Evolutionary conservation across 2,888 invertebrate genomes (phyloP).

Genomic region (Spodoptera picta): DNA sequence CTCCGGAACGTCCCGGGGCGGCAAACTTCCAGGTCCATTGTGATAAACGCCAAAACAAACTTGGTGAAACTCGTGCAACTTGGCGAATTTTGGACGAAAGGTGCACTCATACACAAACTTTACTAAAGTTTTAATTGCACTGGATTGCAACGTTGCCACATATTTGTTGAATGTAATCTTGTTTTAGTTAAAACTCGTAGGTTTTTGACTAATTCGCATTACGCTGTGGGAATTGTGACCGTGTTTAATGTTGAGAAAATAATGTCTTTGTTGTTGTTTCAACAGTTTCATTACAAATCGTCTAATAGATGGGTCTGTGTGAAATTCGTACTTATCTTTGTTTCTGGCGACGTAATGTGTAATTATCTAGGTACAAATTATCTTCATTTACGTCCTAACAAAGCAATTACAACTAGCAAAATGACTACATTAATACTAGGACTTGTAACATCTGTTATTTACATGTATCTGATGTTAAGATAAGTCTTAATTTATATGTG

Average conservation of each 20-base stretch:
- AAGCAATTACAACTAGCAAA: conserved; percentile 7
- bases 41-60: conserved; percentile 70
- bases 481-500: neutral
- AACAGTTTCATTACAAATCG: conserved; percentile 16
- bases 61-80: conserved; percentile 68
- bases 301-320: conserved; percentile 18
- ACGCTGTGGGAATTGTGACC: conserved; percentile 11
- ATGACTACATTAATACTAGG: conserved; percentile 8
- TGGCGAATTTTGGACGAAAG: conserved; percentile 78
- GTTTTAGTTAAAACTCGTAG: conserved; percentile 55
- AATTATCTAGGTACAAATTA: neutral
- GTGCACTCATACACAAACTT: conserved; percentile 83
- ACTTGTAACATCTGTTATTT: neutral
- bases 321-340: conserved; percentile 1
- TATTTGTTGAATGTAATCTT: conserved; percentile 59
- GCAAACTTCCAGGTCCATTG: conserved; percentile 74
- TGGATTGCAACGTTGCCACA: conserved; percentile 73
- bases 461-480: neutral
- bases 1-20: conserved; percentile 61
- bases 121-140: conserved; percentile 83
- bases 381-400: neutral
- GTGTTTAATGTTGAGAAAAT: conserved; percentile 24
- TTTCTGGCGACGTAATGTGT: neutral
- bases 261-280: conserved; percentile 44
- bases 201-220: conserved; percentile 43